These are phyloP conservation scores for Taenioides sp. DNA, from an alignment of 2,797 vertebrate species.

Conservation along the genomic window DNA sequence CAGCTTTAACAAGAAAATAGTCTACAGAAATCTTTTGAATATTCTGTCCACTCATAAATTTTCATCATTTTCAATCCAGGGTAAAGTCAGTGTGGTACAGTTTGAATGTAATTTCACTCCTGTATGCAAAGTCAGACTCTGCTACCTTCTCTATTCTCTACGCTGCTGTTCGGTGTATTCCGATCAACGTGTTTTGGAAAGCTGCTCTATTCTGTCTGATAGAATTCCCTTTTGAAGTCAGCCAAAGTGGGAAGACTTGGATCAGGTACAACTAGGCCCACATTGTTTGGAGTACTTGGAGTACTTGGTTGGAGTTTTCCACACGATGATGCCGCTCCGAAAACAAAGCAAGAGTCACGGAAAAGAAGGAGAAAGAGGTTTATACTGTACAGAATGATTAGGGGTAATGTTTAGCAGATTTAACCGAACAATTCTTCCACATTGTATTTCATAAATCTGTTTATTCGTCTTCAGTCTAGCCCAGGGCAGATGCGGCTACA, in stretches of 20 bases:
- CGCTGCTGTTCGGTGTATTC: too few species aligned
- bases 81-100: not conserved
- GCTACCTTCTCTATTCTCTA: too few species aligned
- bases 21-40: not conserved
- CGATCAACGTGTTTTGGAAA: not conserved
- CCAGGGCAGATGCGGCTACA: too few species aligned
- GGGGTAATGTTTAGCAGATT: not conserved
- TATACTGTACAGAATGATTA: not conserved
- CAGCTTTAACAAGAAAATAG: not conserved
- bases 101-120: not conserved
- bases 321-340: not conserved
- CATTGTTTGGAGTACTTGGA: not conserved
- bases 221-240: too few species aligned
- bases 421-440: not conserved
- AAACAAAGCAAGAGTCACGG: not conserved
- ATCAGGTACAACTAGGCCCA: not conserved
- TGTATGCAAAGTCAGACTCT: not conserved
- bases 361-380: not conserved
- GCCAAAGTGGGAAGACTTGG: not conserved
- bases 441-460: not conserved
- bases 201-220: not conserved
- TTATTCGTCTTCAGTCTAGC: too few species aligned
- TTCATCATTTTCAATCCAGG: not conserved
- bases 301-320: not conserved
- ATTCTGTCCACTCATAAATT: too few species aligned